These are phyloP conservation scores for Erythrolamprus reginae DNA, from an alignment of 2,113 vertebrate genomes.

Conservation along the genomic window DNA sequence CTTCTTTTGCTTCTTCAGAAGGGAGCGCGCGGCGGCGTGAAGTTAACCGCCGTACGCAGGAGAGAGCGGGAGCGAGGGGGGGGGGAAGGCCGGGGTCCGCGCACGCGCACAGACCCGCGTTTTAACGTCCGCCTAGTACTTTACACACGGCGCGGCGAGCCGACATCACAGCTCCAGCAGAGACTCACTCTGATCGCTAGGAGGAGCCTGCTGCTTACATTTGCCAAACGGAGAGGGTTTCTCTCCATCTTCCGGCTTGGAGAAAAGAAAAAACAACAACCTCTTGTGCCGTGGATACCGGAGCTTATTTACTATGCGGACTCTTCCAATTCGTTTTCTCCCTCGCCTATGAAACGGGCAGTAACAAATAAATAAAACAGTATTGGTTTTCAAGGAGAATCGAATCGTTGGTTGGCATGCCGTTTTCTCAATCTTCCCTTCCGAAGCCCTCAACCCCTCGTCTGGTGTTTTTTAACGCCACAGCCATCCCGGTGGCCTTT, in stretches of 20 bases:
- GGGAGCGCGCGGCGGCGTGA: neutral
- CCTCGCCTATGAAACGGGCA: slow-evolving; percentile 8
- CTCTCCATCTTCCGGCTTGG: neutral
- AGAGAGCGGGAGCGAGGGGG: neutral
- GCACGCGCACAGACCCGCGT: neutral
- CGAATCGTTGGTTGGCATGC: neutral
- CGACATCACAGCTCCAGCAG: slow-evolving; percentile 17
- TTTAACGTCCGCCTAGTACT: neutral
- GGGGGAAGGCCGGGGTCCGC: neutral
- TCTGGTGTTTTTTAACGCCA: neutral
- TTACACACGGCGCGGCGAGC: neutral
- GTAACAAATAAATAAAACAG: no score
- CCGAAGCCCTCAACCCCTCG: neutral
- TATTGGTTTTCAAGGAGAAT: neutral
- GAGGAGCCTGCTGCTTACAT: slow-evolving; percentile 71
- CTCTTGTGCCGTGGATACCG: neutral
- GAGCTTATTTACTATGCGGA: slow-evolving; percentile 52
- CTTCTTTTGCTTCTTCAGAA: neutral
- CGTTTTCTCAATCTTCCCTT: slow-evolving; percentile 4
- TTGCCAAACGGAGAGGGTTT: slow-evolving; percentile 39
- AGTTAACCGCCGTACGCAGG: no score
- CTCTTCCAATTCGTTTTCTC: slow-evolving; percentile 28
- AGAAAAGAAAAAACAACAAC: neutral
- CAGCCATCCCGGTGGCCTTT: slow-evolving; percentile 24
- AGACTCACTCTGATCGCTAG: slow-evolving; percentile 60